These are phyloP conservation scores for Chelonoidis abingdonii DNA, from an alignment of 2,113 vertebrate genomes.

Conservation along the genomic window DNA sequence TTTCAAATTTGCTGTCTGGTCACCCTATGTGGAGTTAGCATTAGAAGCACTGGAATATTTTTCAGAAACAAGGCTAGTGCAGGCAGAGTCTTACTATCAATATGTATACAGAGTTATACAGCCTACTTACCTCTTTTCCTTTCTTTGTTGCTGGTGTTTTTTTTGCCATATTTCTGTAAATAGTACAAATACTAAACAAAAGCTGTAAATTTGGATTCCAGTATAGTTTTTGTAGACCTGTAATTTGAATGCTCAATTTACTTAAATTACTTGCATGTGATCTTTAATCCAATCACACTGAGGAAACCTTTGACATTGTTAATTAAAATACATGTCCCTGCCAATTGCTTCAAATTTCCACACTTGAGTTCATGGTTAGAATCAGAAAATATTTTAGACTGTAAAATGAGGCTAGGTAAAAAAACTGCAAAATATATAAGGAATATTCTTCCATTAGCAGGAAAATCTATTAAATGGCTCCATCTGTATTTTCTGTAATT, in stretches of 20 bases:
- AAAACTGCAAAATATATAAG: background rate
- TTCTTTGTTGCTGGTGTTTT: too few species aligned
- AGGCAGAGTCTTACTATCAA: too few species aligned
- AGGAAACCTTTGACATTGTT: constrained; percentile 14
- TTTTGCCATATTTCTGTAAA: background rate
- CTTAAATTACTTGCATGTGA: constrained; percentile 13
- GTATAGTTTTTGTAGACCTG: background rate
- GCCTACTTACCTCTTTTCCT: too few species aligned
- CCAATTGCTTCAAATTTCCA: background rate
- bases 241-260: background rate
- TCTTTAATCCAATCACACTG: constrained; percentile 20
- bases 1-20: too few species aligned
- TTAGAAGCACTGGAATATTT: too few species aligned
- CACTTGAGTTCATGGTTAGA: background rate
- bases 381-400: background rate
- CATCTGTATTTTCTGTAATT: background rate
- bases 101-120: too few species aligned
- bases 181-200: background rate
- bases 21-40: too few species aligned
- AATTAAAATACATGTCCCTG: background rate
- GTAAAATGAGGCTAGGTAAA: background rate
- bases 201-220: background rate
- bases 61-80: too few species aligned
- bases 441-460: background rate
- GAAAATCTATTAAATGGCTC: background rate